Conservation (phyloP, 2,888 invertebrate genomes). For the Sceliomorpha sp. region DNA sequence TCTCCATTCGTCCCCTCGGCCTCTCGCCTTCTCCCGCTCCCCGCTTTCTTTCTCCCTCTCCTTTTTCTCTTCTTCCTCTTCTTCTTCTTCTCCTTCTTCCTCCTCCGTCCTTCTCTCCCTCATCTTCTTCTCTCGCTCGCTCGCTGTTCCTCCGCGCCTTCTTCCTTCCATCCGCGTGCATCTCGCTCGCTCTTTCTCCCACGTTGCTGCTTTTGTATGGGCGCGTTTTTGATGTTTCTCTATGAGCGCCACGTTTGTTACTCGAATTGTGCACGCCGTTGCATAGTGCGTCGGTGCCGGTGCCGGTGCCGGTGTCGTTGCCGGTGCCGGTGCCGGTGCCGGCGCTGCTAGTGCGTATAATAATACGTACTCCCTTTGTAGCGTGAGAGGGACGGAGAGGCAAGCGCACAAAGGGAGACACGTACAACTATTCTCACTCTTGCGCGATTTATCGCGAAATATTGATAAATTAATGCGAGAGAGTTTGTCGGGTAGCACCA, state of each 20-base stretch:
- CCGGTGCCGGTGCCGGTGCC: no score
- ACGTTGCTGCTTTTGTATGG: slow-evolving; percentile 69
- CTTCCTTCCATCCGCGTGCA: slow-evolving; percentile 44
- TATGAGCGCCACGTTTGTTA: slow-evolving; percentile 58
- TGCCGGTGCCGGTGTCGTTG: no score
- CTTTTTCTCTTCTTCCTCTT: slow-evolving; percentile 22
- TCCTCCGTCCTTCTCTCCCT: no score
- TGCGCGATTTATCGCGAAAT: slow-evolving; percentile 1
- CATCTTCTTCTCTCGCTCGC: slow-evolving; percentile 34
- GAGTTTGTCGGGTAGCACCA: background rate
- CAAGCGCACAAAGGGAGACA: background rate
- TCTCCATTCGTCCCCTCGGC: slow-evolving; percentile 50
- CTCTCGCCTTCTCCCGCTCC: slow-evolving; percentile 42
- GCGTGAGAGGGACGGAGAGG: slow-evolving; percentile 5
- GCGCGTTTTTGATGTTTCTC: slow-evolving; percentile 72
- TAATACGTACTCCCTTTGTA: slow-evolving; percentile 19
- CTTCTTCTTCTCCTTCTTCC: slow-evolving; percentile 2
- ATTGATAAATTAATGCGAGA: slow-evolving; percentile 4
- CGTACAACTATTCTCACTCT: slow-evolving; percentile 1
- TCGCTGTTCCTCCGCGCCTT: slow-evolving; percentile 20
- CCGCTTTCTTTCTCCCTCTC: slow-evolving; percentile 41
- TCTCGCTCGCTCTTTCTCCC: slow-evolving; percentile 24
- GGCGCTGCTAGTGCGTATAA: slow-evolving; percentile 5
- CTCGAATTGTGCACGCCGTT: slow-evolving; percentile 46
- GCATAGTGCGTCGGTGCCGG: slow-evolving; percentile 1